Base-by-base conservation (phyloP, 2,888 invertebrate genomes). In the Vanessa cardui region DNA sequence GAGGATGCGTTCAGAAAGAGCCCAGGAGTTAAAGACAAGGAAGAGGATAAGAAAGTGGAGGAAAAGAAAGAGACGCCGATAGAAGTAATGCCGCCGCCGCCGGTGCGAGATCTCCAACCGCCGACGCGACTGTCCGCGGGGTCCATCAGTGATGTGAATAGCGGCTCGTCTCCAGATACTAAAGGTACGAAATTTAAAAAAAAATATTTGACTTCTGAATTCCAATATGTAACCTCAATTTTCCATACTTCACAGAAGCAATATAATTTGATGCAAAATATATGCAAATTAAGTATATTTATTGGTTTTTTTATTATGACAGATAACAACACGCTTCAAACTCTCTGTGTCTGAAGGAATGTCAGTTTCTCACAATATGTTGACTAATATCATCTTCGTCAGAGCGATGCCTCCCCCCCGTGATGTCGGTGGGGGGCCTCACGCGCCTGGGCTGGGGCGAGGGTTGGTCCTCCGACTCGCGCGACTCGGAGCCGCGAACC, bases 391-490 rank as follows among this genome's bases (percentile, higher is more conserved):
- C 18, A 18, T 47, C 39, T 16, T 18, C 7, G 5, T 5, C 58
- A 64, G 59, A 59, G 18, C 59, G 64, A 1, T 71, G 70, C 76
- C n/a, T 64, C 74, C 72, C 52, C 50, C 75, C 67, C 66, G 77
- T 65, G 74, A 77, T 76, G 75, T 45, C 77, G 72, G 69, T 80
- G 75, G 68, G 83, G 75, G 79, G 68, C 74, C 76, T 52, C 84
- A 87, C 72, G 84, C 88, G 89, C 83, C 89, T 26, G 80, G 83
- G 79, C 81, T 91, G 76, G 87, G 84, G 52, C 78, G 81, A 45
- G 81, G 87, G 94, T 0, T 96, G 96, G 94, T 97, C 97, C 0
- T 96, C 96, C 1, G 97, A 97, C 87, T 96, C 96, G 0, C 78
- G 88, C 7, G 89, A 88, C 70, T 89, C 87, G 4, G 89, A 87